phyloP scores from a whole-genome alignment of 2,797 vertebrate species.

The Diglossa cyanea region DNA sequence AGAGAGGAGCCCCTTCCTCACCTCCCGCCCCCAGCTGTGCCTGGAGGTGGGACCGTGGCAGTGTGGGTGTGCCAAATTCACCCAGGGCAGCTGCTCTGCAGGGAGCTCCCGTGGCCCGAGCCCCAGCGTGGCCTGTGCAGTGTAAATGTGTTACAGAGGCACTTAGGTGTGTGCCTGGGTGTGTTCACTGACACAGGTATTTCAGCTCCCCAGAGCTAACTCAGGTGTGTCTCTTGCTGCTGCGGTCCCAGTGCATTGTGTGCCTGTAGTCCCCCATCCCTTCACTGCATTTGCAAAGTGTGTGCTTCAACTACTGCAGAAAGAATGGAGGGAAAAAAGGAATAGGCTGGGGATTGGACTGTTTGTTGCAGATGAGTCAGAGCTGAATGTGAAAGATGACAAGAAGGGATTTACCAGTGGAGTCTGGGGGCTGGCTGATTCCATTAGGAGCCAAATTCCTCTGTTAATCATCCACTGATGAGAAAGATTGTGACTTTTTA shows the following conservation, averaged over 20 bases:
- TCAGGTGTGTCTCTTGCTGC: background rate
- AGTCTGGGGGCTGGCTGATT: conserved; percentile 1
- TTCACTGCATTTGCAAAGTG: background rate
- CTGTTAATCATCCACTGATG: background rate
- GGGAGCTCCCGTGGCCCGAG: background rate
- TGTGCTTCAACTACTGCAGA: background rate
- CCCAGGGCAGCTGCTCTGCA: background rate
- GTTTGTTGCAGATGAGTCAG: background rate
- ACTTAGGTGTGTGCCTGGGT: background rate
- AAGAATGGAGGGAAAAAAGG: background rate
- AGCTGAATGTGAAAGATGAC: background rate
- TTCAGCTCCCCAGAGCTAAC: background rate
- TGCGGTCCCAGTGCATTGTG: background rate
- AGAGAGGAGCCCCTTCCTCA: background rate
- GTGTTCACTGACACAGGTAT: background rate
- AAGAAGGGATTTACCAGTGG: background rate
- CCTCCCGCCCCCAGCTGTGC: rapidly evolving
- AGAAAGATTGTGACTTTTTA: background rate
- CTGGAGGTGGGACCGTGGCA: background rate
- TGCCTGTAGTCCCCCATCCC: background rate
- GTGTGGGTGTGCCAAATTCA: rapidly evolving
- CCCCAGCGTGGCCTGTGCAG: background rate
- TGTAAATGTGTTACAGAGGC: background rate
- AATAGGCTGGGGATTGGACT: background rate
- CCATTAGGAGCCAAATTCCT: background rate